Evolutionary conservation across 1,140 invertebrate genomes (phyloP), one percentile per base, ranked within the genome.

Genomic region (Battus philenor): DNA sequence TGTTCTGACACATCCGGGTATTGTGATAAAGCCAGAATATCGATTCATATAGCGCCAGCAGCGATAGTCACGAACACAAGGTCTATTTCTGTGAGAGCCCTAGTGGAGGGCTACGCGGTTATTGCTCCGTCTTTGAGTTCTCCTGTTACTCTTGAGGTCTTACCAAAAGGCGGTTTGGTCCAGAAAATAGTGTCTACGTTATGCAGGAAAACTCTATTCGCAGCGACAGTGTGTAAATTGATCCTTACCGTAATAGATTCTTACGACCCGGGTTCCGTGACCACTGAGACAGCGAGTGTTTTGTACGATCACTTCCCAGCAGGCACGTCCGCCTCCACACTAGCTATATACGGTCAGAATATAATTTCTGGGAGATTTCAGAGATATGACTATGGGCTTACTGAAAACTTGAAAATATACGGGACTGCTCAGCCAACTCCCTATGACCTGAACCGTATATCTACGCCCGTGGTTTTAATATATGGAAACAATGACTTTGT

Each of bases 281-380:
- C 10, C 4, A 57, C 59, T n/a, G 31, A 65, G 3, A 73, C 73
- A 0, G 22, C 61, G 0, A 41, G 33, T 1, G 29, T 33, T 0
- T 11, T 69, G 12, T 60, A 91, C 11, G 86, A 87, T 5, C 92
- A 41, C 9, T 27, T 29, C 5, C 38, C 38, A 3, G 38, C 38
- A 1, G 38, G 38, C 10, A 41, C 38, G 3, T 41, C 38, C 0
- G 15, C 17, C 1, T 16, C 16, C 4, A 41, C 27, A 4, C 9
- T 41, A 2, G 22, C 12, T 7, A 27, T 12, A 13, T 41, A 27
- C n/a, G 17, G 13, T 13, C 38, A 41, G 8, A 9, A 12, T 4
- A n/a, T 39, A 9, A 17, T 27, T 10, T 22, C 12, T 16, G 24
- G 16, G 1, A 7, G 1, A 1, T 41, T 41, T 15, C 24, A 41